These are phyloP conservation scores for Nannobrachium achirus DNA, from an alignment of 2,113 vertebrate genomes.

Conservation along the genomic window DNA sequence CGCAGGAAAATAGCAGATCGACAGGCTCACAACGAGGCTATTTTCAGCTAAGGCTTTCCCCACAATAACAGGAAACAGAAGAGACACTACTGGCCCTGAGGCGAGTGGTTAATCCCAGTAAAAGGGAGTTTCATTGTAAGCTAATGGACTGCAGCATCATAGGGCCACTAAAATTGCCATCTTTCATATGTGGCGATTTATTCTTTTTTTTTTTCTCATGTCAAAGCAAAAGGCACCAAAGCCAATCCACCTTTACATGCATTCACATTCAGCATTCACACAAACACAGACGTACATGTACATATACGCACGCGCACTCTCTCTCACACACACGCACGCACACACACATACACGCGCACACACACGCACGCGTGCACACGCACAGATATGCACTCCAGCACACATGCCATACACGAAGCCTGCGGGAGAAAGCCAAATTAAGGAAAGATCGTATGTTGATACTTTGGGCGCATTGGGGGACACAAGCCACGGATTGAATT, in stretches of 20 bases:
- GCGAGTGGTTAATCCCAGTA: slow-evolving; percentile 81
- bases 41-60: no score
- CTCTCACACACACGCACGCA: slow-evolving; percentile 43
- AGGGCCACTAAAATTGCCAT: slow-evolving; percentile 99
- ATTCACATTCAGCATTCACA: slow-evolving; percentile 14
- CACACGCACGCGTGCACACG: slow-evolving; percentile 35
- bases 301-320: slow-evolving; percentile 44
- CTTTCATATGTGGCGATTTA: slow-evolving; percentile 93
- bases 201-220: slow-evolving; percentile 75
- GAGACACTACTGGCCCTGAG: no score
- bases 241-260: slow-evolving; percentile 84
- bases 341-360: slow-evolving; percentile 24
- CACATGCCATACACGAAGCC: slow-evolving; percentile 60
- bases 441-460: slow-evolving; percentile 76
- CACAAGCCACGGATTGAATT: slow-evolving; percentile 73
- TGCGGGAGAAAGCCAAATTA: slow-evolving; percentile 82
- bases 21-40: no score
- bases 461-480: slow-evolving; percentile 45
- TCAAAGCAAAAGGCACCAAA: slow-evolving; percentile 95
- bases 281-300: slow-evolving; percentile 30
- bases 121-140: slow-evolving; percentile 91
- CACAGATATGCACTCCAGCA: slow-evolving; percentile 36
- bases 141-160: slow-evolving; percentile 99
- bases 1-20: no score
- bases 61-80: no score